A percentile compares a stretch with the other conserved stretches of the same genome.
Evolutionary conservation across 2,888 invertebrate species (phyloP).

Genomic region (Dermolepida albohirtum): DNA sequence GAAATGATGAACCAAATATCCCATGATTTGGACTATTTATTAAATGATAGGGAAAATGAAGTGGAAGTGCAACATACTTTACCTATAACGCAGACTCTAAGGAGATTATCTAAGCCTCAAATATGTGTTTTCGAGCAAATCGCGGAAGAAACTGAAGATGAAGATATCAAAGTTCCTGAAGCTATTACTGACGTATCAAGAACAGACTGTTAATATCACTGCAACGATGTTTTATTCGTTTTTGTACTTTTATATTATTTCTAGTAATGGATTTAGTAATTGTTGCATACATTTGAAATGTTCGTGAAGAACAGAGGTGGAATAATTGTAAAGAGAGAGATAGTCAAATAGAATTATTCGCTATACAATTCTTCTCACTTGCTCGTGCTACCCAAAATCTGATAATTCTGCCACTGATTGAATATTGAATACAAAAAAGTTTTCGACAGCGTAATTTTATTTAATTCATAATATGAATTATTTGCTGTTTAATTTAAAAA

Average conservation of each 20-base stretch:
- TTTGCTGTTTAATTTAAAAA: too few species aligned
- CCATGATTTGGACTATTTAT: conserved; percentile 83
- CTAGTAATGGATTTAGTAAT: too few species aligned
- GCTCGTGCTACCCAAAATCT: too few species aligned
- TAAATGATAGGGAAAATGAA: conserved; percentile 70
- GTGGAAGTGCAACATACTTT: conserved; percentile 40
- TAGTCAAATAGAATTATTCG: too few species aligned
- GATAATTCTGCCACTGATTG: too few species aligned
- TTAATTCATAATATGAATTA: too few species aligned
- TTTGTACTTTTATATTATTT: neutral
- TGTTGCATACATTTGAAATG: too few species aligned
- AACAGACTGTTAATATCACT: conserved; percentile 46
- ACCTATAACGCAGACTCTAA: conserved; percentile 46
- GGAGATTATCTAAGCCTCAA: conserved; percentile 56
- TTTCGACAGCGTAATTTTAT: too few species aligned
- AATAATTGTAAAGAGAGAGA: too few species aligned
- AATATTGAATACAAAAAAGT: too few species aligned
- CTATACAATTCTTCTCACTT: too few species aligned
- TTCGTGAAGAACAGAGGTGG: too few species aligned
- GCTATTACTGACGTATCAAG: conserved; percentile 50
- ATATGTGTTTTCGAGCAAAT: conserved; percentile 57
- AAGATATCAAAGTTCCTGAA: conserved; percentile 50
- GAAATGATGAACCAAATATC: conserved; percentile 85
- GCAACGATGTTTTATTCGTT: neutral
- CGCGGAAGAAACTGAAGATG: conserved; percentile 55